Conservation (phyloP, 92 coral and sea anemone genomes). For the Heteractis magnifica region DNA sequence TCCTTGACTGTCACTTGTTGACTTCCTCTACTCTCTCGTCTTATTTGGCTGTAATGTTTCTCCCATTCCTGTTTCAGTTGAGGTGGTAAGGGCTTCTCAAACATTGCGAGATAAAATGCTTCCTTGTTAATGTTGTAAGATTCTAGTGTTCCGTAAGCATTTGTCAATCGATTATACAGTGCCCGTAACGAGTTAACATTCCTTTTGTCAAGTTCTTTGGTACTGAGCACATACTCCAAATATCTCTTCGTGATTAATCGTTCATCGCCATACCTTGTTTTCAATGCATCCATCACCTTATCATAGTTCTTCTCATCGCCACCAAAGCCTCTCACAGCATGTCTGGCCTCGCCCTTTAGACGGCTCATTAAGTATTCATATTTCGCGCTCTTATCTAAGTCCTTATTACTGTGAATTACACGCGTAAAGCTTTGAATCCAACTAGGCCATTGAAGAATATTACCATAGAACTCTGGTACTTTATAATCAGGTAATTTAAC, state of each 20-base stretch:
- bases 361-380: not conserved
- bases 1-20: not conserved
- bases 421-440: not conserved
- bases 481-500: not conserved
- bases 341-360: not conserved
- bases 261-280: too few relatives aligned
- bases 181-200: too few relatives aligned
- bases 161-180: not conserved
- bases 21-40: not conserved
- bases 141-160: not conserved
- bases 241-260: too few relatives aligned
- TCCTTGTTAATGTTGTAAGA: constrained; percentile 4
- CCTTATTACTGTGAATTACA: not conserved
- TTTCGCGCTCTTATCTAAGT: not conserved
- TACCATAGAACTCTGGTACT: not conserved
- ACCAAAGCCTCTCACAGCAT: not conserved
- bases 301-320: not conserved
- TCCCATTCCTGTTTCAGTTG: constrained; percentile 4
- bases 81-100: constrained; percentile 1
- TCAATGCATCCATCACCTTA: too few relatives aligned
- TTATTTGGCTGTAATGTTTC: not conserved
- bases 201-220: too few relatives aligned
- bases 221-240: too few relatives aligned
- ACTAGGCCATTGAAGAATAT: not conserved
- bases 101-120: not conserved